A percentile compares a stretch with the other conserved stretches of the same genome.
phyloP scores from a whole-genome alignment of 2,113 vertebrate genomes.

The Tenebrosternarchus preto region DNA sequence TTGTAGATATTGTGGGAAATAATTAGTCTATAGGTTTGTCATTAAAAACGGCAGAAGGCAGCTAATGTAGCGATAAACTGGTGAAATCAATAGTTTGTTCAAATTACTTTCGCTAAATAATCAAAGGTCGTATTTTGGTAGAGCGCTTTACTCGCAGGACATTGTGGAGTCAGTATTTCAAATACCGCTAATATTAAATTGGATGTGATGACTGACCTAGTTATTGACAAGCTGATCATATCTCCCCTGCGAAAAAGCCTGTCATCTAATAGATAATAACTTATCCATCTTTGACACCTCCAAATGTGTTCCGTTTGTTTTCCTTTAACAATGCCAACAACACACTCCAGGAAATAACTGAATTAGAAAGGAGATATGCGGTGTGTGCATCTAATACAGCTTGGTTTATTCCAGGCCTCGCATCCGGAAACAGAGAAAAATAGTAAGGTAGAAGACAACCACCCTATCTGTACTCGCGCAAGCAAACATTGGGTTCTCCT shows the following conservation, averaged over 20 bases:
- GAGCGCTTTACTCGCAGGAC: not conserved
- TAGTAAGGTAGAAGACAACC: constrained; percentile 38
- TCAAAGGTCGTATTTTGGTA: not conserved
- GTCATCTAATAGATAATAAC: constrained; percentile 35
- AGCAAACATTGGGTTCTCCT: not conserved
- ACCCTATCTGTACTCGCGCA: constrained; percentile 32
- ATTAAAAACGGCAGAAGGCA: not conserved
- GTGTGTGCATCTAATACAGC: constrained; percentile 23
- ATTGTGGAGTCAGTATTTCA: constrained; percentile 8
- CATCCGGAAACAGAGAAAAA: constrained; percentile 46
- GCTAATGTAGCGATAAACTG: not conserved
- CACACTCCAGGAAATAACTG: not conserved
- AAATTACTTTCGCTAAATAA: too few species aligned
- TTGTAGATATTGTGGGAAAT: not conserved
- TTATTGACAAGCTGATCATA: not conserved
- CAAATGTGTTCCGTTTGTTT: not conserved
- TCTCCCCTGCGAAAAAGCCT: not conserved
- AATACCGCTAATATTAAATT: not conserved
- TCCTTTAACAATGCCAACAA: not conserved
- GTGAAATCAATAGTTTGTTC: not conserved
- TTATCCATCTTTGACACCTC: constrained; percentile 17
- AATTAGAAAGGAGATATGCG: not conserved
- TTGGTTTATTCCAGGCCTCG: constrained; percentile 50
- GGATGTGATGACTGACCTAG: constrained; percentile 26
- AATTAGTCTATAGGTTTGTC: not conserved